These are phyloP conservation scores for Chlorops oryzae DNA, from an alignment of 1,140 invertebrate species.

Conservation along the genomic window DNA sequence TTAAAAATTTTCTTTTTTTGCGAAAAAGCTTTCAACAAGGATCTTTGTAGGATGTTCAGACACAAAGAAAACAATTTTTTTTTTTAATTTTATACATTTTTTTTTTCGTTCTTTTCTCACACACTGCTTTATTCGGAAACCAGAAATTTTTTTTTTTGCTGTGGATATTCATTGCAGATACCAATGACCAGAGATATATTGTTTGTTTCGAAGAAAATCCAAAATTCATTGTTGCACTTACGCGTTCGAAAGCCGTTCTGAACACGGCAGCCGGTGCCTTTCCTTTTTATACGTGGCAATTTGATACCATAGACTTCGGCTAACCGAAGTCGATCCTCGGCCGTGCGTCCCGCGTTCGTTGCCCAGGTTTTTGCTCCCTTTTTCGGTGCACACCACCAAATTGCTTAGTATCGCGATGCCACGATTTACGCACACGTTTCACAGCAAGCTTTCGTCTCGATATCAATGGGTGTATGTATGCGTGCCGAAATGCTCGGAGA, in stretches of 20 bases:
- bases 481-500: no score
- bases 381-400: conserved; percentile 39
- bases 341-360: background rate
- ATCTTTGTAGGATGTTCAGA: background rate
- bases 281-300: conserved; percentile 82
- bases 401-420: no score
- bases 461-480: conserved; percentile 8
- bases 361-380: conserved; percentile 35
- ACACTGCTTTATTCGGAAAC: conserved; percentile 6
- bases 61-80: background rate
- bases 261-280: conserved; percentile 61
- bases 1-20: background rate
- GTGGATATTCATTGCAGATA: no score
- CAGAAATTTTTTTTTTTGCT: background rate
- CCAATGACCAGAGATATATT: no score
- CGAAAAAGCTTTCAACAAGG: background rate
- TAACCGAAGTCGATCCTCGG: conserved; percentile 2
- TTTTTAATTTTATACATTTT: conserved; percentile 12
- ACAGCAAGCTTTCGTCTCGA: background rate
- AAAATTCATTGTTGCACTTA: conserved; percentile 60
- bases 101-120: conserved; percentile 23
- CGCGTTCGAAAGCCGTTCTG: conserved; percentile 89
- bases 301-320: conserved; percentile 59
- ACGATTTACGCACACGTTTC: no score
- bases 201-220: no score